Base-by-base conservation (phyloP, 2,888 invertebrate genomes). In the Noctua janthe region DNA sequence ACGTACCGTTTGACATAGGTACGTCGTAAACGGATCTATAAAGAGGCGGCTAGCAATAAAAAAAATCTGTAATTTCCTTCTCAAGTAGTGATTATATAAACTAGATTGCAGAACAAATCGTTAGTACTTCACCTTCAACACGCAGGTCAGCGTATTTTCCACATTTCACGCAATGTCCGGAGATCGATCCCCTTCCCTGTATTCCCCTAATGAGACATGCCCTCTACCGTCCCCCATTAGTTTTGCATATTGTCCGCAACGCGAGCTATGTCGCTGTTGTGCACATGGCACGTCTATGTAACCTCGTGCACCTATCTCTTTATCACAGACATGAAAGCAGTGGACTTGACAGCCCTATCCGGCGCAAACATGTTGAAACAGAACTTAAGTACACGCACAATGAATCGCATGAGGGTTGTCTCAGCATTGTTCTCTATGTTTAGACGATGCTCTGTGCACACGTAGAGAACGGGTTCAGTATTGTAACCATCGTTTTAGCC, bases 241-340 rank as follows among this genome's bases (percentile, higher is more conserved):
- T 82, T 84, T 87, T 74, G 69, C 78, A 76, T 80, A 81, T 56
- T 75, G 64, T 71, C 74, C 70, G 56, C 78, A 85, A 88, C 84
- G 87, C 86, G 87, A 90, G 85, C 89, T 87, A 88, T 88, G 74
- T 77, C 70, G 80, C 79, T 78, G 75, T 80, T 54, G 76, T 84
- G 80, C 84, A 90, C 91, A 92, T 91, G 92, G 90, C 92, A 90
- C 90, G 91, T 91, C 91, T 91, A 91, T 91, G 90, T 91, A 92
- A 92, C 92, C 91, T 92, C 83, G 82, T 91, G 89, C 88, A 90
- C 90, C 89, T 89, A 87, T 87, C 90, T 87, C 80, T 83, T 91
- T 93, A 92, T 92, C 90, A 85, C 75, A 73, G 85, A 80, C 87
- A 84, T 89, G 87, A 87, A 90, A 88, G 86, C 86, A 79, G 74